phyloP scores from a whole-genome alignment of 2,888 invertebrate species.

The Allygus modestus region DNA sequence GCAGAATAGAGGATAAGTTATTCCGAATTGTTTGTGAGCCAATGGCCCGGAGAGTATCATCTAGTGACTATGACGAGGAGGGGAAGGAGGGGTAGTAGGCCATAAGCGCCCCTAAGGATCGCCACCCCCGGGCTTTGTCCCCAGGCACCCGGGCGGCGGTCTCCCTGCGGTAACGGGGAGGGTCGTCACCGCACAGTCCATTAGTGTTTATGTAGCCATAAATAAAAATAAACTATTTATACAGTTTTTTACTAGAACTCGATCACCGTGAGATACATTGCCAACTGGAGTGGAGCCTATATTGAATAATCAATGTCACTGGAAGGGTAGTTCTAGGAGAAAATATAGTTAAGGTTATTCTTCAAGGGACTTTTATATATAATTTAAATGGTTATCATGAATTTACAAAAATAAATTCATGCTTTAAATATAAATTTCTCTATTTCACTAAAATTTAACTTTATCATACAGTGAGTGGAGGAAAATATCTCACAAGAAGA shows the following conservation, averaged over 20 bases:
- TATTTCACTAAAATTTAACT: too few species aligned
- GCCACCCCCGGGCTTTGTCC: constrained; percentile 36
- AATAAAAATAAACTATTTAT: constrained; percentile 58
- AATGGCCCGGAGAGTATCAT: constrained; percentile 49
- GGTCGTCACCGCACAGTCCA: neutral
- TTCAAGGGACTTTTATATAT: too few species aligned
- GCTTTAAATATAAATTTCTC: too few species aligned
- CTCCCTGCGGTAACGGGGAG: constrained; percentile 20
- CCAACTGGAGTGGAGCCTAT: neutral
- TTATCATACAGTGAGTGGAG: too few species aligned
- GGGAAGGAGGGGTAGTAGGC: neutral
- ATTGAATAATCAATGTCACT: neutral
- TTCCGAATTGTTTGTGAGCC: constrained; percentile 42
- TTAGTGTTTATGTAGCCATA: constrained; percentile 47
- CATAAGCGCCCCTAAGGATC: constrained; percentile 28
- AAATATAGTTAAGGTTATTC: neutral
- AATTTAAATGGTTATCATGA: too few species aligned
- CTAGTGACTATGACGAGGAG: neutral
- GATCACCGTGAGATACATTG: constrained; percentile 50
- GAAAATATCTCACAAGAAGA: too few species aligned
- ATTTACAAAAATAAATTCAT: too few species aligned
- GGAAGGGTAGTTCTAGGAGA: neutral
- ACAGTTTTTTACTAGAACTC: constrained; percentile 39
- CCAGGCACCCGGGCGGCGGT: neutral
- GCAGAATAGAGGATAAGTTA: constrained; percentile 24